Base-by-base conservation (phyloP, 2,113 vertebrate genomes). In the Campylorhamphus procurvoides region DNA sequence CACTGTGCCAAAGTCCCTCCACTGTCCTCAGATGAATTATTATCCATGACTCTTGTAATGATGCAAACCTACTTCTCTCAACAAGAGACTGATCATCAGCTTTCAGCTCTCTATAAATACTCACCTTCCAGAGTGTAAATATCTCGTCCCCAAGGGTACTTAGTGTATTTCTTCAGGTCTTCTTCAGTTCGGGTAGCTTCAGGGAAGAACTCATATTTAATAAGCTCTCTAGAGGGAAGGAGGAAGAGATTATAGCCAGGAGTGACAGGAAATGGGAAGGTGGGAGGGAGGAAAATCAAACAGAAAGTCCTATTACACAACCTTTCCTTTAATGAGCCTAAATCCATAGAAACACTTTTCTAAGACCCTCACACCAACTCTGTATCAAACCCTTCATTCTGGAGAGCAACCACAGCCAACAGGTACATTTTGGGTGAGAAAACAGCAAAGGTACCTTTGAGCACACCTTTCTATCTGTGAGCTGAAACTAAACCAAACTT, bases 131-230 rank as follows among this genome's bases (percentile, higher is more conserved):
- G 97, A 46, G 99, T 99, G 91, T 99, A 99, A 97, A 99, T 99
- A 95, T 99, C 99, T 89, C 99, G 97, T 24, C 99, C 99, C 99
- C 99, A 99, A 18, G 99, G 99, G 80, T 99, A 99, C 81, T 97
- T 99, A 50, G 98, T 98, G 94, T 98, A 98, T 96, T 98, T 99
- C 96, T 99, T 99, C 69, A 99, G 97, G 95, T 99, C 99, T 42
- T 99, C 99, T 56, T 99, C 99, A 72, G 98, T 99, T 95, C 99
- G 98, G 37, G 98, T 99, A 81, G 99, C 99, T 98, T 99, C 99
- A 67, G 99, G 99, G 97, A 99, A 99, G 97, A 99, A 99, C 97
- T 99, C 99, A 27, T 99, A 99, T 96, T 99, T 99, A 68, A 99
- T 99, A 88, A 99, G 98, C 92, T 99, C 99, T 96, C 99, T 99